A percentile compares a stretch with the other conserved stretches of the same genome.
These are phyloP conservation scores for Cirrhinus molitorella DNA, from an alignment of 2,797 vertebrate species.

Conservation along the genomic window DNA sequence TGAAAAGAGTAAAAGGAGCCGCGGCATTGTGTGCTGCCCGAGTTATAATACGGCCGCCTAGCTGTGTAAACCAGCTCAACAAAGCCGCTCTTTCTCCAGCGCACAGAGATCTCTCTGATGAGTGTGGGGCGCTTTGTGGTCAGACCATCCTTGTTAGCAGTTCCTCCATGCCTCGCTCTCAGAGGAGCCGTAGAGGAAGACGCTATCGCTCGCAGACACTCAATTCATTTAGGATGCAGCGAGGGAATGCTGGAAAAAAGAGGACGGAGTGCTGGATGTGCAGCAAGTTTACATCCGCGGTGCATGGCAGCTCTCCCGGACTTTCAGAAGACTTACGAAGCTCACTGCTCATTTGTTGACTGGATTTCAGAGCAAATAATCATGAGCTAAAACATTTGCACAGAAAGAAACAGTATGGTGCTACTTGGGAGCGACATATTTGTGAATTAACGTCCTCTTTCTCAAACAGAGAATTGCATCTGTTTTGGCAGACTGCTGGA, in stretches of 20 bases:
- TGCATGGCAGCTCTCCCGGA: conserved; percentile 6
- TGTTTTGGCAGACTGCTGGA: background rate
- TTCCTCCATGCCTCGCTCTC: conserved; percentile 52
- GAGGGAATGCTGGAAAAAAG: conserved; percentile 41
- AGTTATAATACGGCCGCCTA: conserved; percentile 23
- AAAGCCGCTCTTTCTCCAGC: conserved; percentile 42
- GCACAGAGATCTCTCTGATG: conserved; percentile 52
- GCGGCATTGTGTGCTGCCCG: background rate
- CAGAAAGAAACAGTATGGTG: conserved; percentile 24
- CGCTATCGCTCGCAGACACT: conserved; percentile 41
- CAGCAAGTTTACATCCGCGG: conserved; percentile 45
- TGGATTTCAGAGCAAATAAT: conserved; percentile 51
- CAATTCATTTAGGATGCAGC: conserved; percentile 60
- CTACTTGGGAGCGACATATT: background rate
- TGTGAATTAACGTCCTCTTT: background rate
- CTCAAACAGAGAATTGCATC: background rate
- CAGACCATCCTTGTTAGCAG: conserved; percentile 57
- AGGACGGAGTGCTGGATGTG: conserved; percentile 12
- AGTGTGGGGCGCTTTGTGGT: conserved; percentile 39
- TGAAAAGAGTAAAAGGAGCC: background rate
- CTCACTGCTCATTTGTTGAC: conserved; percentile 39
- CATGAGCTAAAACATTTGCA: conserved; percentile 12
- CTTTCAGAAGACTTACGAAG: conserved; percentile 7
- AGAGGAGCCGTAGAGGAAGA: conserved; percentile 57
- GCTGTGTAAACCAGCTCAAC: conserved; percentile 29